These are phyloP conservation scores for Trichonephila clavipes DNA, from an alignment of 1,140 invertebrate species.

Conservation along the genomic window DNA sequence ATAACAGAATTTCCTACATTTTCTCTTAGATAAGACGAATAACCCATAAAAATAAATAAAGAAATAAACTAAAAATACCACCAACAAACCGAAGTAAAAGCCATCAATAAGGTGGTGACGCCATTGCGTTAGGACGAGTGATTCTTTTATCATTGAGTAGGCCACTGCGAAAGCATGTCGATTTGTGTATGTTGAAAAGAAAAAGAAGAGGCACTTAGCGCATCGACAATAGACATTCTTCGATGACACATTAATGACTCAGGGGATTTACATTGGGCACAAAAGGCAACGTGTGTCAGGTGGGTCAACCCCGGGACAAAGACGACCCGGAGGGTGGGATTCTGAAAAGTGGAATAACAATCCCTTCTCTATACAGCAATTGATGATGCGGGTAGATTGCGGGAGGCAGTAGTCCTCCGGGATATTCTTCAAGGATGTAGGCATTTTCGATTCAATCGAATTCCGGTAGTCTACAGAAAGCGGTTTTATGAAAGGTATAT, in stretches of 20 bases:
- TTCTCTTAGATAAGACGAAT: background rate
- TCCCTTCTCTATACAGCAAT: slow-evolving; percentile 11
- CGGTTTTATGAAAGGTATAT: too few species aligned
- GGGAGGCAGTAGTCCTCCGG: background rate
- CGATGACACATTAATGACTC: slow-evolving; percentile 73
- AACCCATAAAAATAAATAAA: background rate
- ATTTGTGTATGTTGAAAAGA: slow-evolving; percentile 31
- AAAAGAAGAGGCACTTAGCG: slow-evolving; percentile 52
- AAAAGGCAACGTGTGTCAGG: slow-evolving; percentile 63
- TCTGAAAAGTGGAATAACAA: slow-evolving; percentile 50
- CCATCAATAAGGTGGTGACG: slow-evolving; percentile 42
- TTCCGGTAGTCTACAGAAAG: background rate
- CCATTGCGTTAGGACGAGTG: background rate
- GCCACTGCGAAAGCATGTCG: background rate
- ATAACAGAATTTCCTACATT: slow-evolving; percentile 41
- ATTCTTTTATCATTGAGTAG: slow-evolving; percentile 33
- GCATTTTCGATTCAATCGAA: background rate
- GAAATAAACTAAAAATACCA: background rate
- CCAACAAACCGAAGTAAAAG: slow-evolving; percentile 17
- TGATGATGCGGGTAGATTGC: background rate
- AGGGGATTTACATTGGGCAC: slow-evolving; percentile 47
- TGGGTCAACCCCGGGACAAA: slow-evolving; percentile 55
- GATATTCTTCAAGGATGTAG: background rate
- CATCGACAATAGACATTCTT: slow-evolving; percentile 70
- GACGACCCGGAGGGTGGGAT: slow-evolving; percentile 29